Conservation (phyloP, 2,113 vertebrate species). For the Eleginops maclovinus region DNA sequence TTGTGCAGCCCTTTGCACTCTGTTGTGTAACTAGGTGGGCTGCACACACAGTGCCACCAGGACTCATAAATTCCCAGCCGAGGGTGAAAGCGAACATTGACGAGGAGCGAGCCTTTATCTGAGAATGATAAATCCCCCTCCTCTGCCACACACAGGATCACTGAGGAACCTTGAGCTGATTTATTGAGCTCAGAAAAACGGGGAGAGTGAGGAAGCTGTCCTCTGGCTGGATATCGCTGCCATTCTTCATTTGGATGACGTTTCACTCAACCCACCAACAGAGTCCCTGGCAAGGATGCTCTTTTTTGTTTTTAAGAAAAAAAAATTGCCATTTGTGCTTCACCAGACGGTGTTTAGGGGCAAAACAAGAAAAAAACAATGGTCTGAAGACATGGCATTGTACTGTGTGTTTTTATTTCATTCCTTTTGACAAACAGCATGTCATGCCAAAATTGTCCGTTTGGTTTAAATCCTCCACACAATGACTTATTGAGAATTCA, state of each 20-base stretch:
- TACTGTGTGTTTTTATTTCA: not conserved
- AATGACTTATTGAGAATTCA: too few species aligned
- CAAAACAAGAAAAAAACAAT: not conserved
- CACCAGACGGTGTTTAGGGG: slow-evolving; percentile 35
- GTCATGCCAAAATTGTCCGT: not conserved
- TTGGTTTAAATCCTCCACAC: not conserved
- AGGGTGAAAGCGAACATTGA: slow-evolving; percentile 68
- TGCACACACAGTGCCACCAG: slow-evolving; percentile 31
- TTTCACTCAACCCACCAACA: slow-evolving; percentile 71
- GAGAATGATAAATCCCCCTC: slow-evolving; percentile 80
- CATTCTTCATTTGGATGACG: slow-evolving; percentile 81
- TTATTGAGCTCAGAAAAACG: slow-evolving; percentile 75
- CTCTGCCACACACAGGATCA: slow-evolving; percentile 63
- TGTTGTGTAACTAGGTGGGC: slow-evolving; percentile 45
- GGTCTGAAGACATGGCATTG: not conserved
- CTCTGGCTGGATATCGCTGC: slow-evolving; percentile 76
- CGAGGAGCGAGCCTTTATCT: slow-evolving; percentile 77
- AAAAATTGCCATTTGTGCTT: slow-evolving; percentile 39
- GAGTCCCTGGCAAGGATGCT: slow-evolving; percentile 51
- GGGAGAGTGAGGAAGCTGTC: slow-evolving; percentile 80
- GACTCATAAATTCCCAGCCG: slow-evolving; percentile 72
- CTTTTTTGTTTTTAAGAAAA: slow-evolving; percentile 32
- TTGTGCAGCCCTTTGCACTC: slow-evolving; percentile 50
- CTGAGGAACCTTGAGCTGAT: slow-evolving; percentile 82
- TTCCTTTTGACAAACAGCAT: not conserved